Base-by-base conservation (phyloP, 1,140 invertebrate species). In the Pseudobourletiella spinata region DNA sequence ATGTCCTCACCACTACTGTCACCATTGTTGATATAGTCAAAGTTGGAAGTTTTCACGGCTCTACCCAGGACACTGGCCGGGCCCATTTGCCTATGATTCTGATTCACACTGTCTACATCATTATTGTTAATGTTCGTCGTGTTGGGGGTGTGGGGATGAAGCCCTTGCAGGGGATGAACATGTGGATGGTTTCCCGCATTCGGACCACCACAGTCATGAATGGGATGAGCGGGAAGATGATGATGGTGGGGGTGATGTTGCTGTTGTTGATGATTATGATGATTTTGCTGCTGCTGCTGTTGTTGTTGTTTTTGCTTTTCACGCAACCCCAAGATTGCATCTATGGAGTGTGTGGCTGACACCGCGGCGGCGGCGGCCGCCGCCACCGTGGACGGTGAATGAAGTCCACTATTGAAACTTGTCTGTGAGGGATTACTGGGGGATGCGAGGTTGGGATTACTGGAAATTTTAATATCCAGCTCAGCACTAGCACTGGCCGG, bases 241-340 rank as follows among this genome's bases (percentile, higher is more conserved):
- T 26, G 57, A 24, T 6, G 2, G 1, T 22, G 61, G 20, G 57
- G 43, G 11, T 54, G 62, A 43, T 54, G 44, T 11, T 59, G 50
- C 32, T 52, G 28, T n/a, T 61, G 39, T 4, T 39, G 42, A 50
- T 63, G 61, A 43, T 24, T 25, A 48, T 42, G 28, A 22, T 35
- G 35, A 44, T 39, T 29, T 35, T 48, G 22, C 22, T 60, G 52
- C 16, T 59, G 50, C 3, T 59, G 52, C n/a, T n/a, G n/a, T n/a
- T n/a, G n/a, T n/a, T n/a, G n/a, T n/a, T n/a, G n/a, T n/a, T n/a
- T n/a, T 6, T 59, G 57, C 30, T 46, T 43, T 26, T 52, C 24
- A 43, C 1, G 51, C 50, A n/a, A 48, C 42, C 66, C 66, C 28
- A 68, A 51, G 64, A 68, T 68, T 18, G 66, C 66, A 35, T 68